phyloP scores from a whole-genome alignment of 2,888 invertebrate genomes.

The Lithophane ornitopus region DNA sequence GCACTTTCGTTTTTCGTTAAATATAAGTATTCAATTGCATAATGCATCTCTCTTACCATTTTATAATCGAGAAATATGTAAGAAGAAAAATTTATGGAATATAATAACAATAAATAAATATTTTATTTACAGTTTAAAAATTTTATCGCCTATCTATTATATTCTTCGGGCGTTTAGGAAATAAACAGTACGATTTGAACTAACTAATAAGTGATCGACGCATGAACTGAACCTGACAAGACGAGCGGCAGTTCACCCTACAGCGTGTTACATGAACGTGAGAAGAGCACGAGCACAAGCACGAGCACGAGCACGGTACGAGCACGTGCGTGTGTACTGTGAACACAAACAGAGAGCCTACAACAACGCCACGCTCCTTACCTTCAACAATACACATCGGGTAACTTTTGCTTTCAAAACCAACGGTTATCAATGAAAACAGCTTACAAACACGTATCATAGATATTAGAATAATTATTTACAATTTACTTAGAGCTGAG shows the following conservation, averaged over 20 bases:
- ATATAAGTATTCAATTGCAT: conserved; percentile 81
- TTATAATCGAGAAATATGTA: conserved; percentile 89
- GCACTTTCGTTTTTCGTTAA: conserved; percentile 85
- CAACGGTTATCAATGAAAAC: conserved; percentile 79
- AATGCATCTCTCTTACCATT: conserved; percentile 87
- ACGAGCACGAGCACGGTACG: conserved; percentile 9
- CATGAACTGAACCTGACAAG: conserved; percentile 61
- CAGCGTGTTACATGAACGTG: conserved; percentile 19
- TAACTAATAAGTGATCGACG: conserved; percentile 69
- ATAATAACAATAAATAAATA: conserved; percentile 90
- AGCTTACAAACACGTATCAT: conserved; percentile 86
- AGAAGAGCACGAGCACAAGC: conserved; percentile 4
- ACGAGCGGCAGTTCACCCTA: conserved; percentile 60
- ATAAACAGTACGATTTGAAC: conserved; percentile 73
- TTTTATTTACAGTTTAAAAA: conserved; percentile 89
- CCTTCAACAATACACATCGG: conserved; percentile 65
- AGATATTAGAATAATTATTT: conserved; percentile 85
- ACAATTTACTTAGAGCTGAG: conserved; percentile 83
- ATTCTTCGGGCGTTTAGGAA: conserved; percentile 80
- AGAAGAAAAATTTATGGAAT: conserved; percentile 89
- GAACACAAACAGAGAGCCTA: conserved; percentile 63
- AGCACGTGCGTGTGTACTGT: conserved; percentile 47
- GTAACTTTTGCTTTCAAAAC: conserved; percentile 74
- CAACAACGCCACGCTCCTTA: conserved; percentile 62
- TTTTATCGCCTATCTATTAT: conserved; percentile 89